Evolutionary conservation across 2,888 invertebrate species (phyloP), one percentile per base, ranked within the genome.

Genomic region (Rugalucina vietnamica): DNA sequence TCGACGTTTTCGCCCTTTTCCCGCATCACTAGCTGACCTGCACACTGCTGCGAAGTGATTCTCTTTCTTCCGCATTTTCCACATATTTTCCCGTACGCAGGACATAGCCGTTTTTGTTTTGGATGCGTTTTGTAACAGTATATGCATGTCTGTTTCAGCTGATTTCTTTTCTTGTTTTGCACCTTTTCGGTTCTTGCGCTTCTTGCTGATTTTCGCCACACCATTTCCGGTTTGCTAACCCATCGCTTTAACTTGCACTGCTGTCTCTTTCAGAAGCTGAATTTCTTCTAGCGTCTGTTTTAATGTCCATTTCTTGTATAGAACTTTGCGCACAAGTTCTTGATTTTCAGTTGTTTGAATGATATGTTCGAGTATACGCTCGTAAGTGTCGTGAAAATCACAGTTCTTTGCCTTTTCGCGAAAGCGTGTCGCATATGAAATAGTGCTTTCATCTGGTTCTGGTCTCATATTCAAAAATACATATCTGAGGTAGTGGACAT

Each of bases 21-120:
- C n/a, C 29, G 65, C 12, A 3, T 8, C n/a, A 8, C 4, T 21
- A n/a, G n/a, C n/a, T 4, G n/a, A 8, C 5, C 14, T 29, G 36
- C 79, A 79, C 21, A 79, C 72, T 8, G n/a, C 32, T 21, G 73
- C 72, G 60, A 57, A 79, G 32, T 79, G 79, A 27, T 78, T 57
- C 14, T 39, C 34, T 27, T 57, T 71, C 2, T 49, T 34, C n/a
- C n/a, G 71, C 79, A 79, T 32, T 73, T 71, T 1, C 57, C 43
- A 43, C 73, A 79, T 12, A 32, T 37, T 70, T 60, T 60, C 8
- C 37, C 34, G 37, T 29, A 39, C n/a, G 60, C 57, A 34, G 79
- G 57, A 27, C 60, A 79, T 18, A 60, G 60, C 29, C 29, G 29
- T 5, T 29, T 60, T 60, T 29, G 29, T 18, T 29, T 43, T 27